Base-by-base conservation (phyloP, 2,797 vertebrate genomes). In the Coregonus ussuriensis region DNA sequence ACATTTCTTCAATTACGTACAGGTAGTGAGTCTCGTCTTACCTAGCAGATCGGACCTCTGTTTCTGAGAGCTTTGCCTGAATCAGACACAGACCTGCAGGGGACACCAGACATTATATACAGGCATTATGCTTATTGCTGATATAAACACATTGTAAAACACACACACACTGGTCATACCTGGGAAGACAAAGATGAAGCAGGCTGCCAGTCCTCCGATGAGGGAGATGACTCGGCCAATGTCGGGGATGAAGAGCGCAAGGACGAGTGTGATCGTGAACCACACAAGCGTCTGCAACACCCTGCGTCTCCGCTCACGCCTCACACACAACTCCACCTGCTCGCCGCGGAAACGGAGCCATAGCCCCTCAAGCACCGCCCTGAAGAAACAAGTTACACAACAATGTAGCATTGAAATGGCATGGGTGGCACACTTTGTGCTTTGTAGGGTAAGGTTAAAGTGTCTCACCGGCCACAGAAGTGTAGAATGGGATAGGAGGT, bases 401-500 rank as follows among this genome's bases (percentile, higher is more conserved):
- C 9, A 47, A 47, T 47, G 41, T 47, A 47, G 41, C 9, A 47
- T 3, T 47, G 41, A 47, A 9, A 18, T n/a, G 67, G 37, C 37
- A 25, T 11, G 16, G 4, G 15, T 1, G 16, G 11, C 35, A 41
- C 67, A 66, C 25, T n/a, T n/a, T 33, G 25, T 14, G 0, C 25
- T 13, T 29, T 15, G 0, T 14, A 66, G 63, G 9, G 21, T 47
- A 47, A 11, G 41, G 41, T 16, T 25, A 69, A 31, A 74, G 41
- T 11, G 9, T 13, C 70, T 91, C 91, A 99, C 98, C 97, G 95
- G 86, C 98, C 98, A 1, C 98, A 99, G 92, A 97, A 99, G 91
- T 99, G 98, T 82, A 99, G 90, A 86, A 99, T 99, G 14, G 98
- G 97, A 88, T 99, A 99, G 18, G 98, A 99, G 0, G 98, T 99